Evolutionary conservation across 2,113 vertebrate species (phyloP).

Genomic region (Osmerus mordax): DNA sequence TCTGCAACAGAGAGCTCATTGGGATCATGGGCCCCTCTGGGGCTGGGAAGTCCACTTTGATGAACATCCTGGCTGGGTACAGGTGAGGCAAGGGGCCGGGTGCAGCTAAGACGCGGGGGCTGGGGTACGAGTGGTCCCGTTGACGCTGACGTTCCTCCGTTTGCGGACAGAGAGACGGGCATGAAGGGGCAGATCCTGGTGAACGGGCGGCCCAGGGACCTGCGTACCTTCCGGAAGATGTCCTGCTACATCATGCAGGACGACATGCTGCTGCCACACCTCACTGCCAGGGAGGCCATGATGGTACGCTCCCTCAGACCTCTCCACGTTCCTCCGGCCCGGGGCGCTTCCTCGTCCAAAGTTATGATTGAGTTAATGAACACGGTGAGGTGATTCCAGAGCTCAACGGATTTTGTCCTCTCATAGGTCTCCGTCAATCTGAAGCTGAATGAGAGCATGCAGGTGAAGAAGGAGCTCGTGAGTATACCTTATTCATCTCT

Average conservation of each 20-base stretch:
- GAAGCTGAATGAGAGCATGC: constrained; percentile 92
- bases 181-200: constrained; percentile 98
- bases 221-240: constrained; percentile 98
- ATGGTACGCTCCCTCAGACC: constrained; percentile 77
- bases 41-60: constrained; percentile 93
- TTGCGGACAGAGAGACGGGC: constrained; percentile 81
- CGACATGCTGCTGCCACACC: constrained; percentile 93
- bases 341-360: not conserved
- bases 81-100: constrained; percentile 73
- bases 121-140: not conserved
- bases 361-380: too few relatives aligned
- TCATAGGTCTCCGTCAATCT: constrained; percentile 91
- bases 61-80: constrained; percentile 98
- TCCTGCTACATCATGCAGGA: constrained; percentile 99
- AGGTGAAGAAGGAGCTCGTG: constrained; percentile 95
- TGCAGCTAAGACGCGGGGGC: not conserved
- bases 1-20: constrained; percentile 91
- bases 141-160: constrained; percentile 15
- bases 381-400: not conserved
- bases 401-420: constrained; percentile 4
- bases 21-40: constrained; percentile 98
- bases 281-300: constrained; percentile 92
- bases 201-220: constrained; percentile 84
- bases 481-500: constrained; percentile 51
- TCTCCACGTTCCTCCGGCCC: not conserved